These are phyloP conservation scores for Cladorhizidae sp. DNA, from an alignment of 37 sponge, comb jelly and placozoan species.

Conservation along the genomic window DNA sequence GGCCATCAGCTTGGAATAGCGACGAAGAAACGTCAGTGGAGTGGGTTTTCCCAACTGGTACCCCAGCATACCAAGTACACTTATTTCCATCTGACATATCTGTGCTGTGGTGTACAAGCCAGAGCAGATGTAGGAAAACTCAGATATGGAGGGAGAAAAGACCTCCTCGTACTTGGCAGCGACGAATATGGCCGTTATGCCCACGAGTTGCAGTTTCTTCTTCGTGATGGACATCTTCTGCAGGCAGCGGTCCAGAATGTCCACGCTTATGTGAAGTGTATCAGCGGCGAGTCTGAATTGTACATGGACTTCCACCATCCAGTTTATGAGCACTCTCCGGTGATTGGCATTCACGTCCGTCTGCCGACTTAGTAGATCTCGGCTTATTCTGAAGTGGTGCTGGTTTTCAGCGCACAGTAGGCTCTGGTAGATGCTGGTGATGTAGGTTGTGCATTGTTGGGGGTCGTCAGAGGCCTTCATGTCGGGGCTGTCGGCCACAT, in stretches of 20 bases:
- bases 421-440: slow-evolving; percentile 31
- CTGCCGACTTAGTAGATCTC: slow-evolving; percentile 32
- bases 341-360: slow-evolving; percentile 20
- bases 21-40: slow-evolving; percentile 47
- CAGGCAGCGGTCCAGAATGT: slow-evolving; percentile 65
- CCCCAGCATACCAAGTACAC: slow-evolving; percentile 44
- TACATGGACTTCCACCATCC: slow-evolving; percentile 59
- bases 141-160: slow-evolving; percentile 50
- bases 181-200: slow-evolving; percentile 56
- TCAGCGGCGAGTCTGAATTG: slow-evolving; percentile 63
- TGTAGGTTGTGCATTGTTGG: slow-evolving; percentile 33
- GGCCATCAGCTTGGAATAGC: slow-evolving; percentile 55
- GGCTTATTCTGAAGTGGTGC: slow-evolving; percentile 10
- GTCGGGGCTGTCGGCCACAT: slow-evolving; percentile 8
- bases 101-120: slow-evolving; percentile 49
- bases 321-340: slow-evolving; percentile 65
- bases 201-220: slow-evolving; percentile 68
- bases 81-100: slow-evolving; percentile 47
- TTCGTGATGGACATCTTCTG: slow-evolving; percentile 19
- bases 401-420: slow-evolving; percentile 29
- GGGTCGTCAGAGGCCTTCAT: slow-evolving; percentile 36
- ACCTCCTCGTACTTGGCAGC: slow-evolving; percentile 84
- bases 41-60: slow-evolving; percentile 60
- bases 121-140: slow-evolving; percentile 63
- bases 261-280: slow-evolving; percentile 54